These are phyloP conservation scores for Nothura maculosa DNA, from an alignment of 2,797 vertebrate genomes.

Conservation along the genomic window DNA sequence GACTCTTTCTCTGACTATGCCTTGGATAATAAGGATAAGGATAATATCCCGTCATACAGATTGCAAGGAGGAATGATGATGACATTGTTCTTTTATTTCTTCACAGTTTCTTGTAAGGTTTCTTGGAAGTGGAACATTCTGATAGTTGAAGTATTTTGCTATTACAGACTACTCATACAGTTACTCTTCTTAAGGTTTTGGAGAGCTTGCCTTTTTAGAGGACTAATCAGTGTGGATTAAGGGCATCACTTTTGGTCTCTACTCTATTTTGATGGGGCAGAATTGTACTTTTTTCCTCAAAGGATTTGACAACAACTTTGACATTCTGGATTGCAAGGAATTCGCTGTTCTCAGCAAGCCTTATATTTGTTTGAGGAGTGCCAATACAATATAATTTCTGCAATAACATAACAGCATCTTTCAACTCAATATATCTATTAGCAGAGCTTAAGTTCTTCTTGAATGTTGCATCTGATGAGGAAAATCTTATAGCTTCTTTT, in stretches of 20 bases:
- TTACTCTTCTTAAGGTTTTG: neutral
- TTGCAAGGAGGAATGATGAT: neutral
- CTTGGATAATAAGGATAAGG: neutral
- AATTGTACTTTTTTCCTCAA: neutral
- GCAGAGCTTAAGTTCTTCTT: neutral
- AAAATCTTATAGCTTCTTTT: slow-evolving; percentile 10
- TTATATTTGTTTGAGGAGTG: neutral
- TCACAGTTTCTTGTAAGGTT: neutral
- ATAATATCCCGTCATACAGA: neutral
- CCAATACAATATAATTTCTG: neutral
- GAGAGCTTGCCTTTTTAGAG: neutral
- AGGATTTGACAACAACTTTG: neutral
- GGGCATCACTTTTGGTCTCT: neutral
- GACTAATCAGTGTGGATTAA: neutral
- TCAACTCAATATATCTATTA: neutral
- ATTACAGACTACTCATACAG: neutral
- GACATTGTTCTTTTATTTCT: neutral
- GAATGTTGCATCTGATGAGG: neutral
- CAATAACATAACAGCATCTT: neutral
- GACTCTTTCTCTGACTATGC: neutral
- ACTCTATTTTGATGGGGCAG: neutral
- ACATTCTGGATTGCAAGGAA: neutral
- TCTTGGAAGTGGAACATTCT: neutral
- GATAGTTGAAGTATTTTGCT: neutral
- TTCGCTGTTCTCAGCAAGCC: neutral